These are phyloP conservation scores for Ophiothrix spiculata DNA, from an alignment of 35 echinoderm and acorn worm species.

Conservation along the genomic window DNA sequence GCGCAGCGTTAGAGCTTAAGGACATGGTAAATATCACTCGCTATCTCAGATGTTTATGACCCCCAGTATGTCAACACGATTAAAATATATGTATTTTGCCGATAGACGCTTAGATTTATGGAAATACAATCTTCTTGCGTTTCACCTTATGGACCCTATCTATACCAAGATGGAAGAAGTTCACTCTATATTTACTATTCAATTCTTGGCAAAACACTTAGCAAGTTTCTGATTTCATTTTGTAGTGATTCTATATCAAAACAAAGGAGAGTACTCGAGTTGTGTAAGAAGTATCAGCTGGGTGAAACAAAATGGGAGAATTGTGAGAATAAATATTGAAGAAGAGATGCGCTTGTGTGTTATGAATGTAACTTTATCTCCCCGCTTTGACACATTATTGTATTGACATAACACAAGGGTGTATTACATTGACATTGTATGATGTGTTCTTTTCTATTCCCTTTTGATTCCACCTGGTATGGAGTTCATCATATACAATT, in stretches of 20 bases:
- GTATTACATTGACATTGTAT: neutral
- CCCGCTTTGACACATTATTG: neutral
- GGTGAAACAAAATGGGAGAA: no score
- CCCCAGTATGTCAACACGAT: conserved; percentile 6
- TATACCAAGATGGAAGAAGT: no score
- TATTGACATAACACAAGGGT: neutral
- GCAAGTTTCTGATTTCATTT: no score
- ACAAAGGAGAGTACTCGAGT: no score
- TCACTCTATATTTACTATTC: no score
- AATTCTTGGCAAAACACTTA: no score
- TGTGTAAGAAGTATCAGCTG: no score
- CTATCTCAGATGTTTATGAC: neutral
- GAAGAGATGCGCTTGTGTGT: neutral
- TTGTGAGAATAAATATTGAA: neutral
- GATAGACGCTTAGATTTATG: neutral
- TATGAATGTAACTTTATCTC: neutral
- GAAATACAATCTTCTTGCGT: neutral
- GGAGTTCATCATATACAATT: neutral
- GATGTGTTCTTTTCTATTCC: neutral
- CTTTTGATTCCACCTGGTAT: neutral
- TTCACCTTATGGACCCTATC: neutral
- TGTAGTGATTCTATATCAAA: no score
- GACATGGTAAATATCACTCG: neutral
- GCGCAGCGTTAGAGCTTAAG: neutral
- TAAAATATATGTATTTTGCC: conserved; percentile 10